Evolutionary conservation across 2,888 invertebrate genomes (phyloP).

Genomic region (Physocephala rufipes): DNA sequence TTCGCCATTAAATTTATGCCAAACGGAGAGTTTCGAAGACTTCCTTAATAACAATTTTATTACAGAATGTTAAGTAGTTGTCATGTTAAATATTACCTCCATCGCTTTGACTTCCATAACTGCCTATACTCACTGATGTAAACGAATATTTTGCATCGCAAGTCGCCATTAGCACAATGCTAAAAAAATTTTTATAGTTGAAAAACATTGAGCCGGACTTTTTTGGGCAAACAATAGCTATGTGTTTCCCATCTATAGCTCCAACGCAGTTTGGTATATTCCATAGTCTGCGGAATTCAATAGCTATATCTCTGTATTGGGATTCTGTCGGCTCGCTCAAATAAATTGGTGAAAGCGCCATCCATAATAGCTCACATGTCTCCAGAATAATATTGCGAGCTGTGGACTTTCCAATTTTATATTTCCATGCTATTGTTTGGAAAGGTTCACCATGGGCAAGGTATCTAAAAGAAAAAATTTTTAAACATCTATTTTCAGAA

Average conservation of each 20-base stretch:
- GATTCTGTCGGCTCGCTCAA: not conserved
- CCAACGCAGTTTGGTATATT: not conserved
- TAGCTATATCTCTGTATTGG: constrained; percentile 27
- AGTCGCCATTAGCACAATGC: not conserved
- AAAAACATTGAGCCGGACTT: not conserved
- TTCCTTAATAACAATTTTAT: not conserved
- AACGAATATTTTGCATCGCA: not conserved
- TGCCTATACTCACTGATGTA: not conserved
- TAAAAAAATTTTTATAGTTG: constrained; percentile 5
- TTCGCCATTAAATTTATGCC: not conserved
- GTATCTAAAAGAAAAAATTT: not conserved
- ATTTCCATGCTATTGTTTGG: constrained; percentile 35
- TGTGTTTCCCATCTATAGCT: constrained; percentile 3
- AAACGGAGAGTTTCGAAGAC: not conserved
- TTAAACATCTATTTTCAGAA: no score
- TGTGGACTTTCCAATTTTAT: constrained; percentile 65
- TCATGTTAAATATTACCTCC: not conserved
- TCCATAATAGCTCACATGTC: constrained; percentile 62
- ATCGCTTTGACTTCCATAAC: not conserved
- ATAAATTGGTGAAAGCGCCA: constrained; percentile 55
- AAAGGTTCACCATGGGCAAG: constrained; percentile 41
- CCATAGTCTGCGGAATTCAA: constrained; percentile 40
- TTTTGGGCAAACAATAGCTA: not conserved
- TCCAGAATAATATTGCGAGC: constrained; percentile 31
- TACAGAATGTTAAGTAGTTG: not conserved